A percentile compares a stretch with the other conserved stretches of the same genome.
Evolutionary conservation across 2,113 vertebrate genomes (phyloP).

Genomic region (Nannobrachium achirus): DNA sequence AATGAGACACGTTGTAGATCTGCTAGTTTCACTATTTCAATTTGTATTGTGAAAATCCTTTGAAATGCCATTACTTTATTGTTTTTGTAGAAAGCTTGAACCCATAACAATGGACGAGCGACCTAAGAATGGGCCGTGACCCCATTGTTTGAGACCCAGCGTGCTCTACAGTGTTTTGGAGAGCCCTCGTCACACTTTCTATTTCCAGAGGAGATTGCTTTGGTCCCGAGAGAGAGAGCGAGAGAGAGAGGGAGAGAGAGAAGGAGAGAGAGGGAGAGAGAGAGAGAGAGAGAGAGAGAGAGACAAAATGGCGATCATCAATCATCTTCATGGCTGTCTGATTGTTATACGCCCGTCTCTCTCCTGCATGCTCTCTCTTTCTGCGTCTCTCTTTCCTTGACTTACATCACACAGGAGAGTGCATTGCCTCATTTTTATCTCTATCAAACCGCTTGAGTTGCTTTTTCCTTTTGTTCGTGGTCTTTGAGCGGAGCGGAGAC

Average conservation of each 20-base stretch:
- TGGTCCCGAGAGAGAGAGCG: constrained; percentile 8
- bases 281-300: constrained; percentile 1
- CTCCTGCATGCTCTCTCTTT: neutral
- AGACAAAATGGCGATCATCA: constrained; percentile 27
- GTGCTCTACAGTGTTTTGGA: no score
- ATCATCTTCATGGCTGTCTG: constrained; percentile 27
- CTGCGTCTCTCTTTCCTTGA: constrained; percentile 22
- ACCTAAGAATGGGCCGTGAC: no score
- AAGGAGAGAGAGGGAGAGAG: constrained; percentile 3
- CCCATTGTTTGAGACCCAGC: no score
- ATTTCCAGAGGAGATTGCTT: constrained; percentile 15
- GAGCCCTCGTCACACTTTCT: constrained; percentile 10
- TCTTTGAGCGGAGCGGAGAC: neutral
- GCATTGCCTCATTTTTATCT: constrained; percentile 25
- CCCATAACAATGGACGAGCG: no score
- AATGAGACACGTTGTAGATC: no score
- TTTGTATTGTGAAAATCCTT: no score
- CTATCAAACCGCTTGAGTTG: neutral
- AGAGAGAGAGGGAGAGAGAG: neutral
- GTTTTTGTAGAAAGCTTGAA: no score
- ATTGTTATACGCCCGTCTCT: constrained; percentile 7
- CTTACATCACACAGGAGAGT: constrained; percentile 12
- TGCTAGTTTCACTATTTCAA: no score
- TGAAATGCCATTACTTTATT: no score
- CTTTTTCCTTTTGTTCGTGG: constrained; percentile 18